Base-by-base conservation (phyloP, 2,797 vertebrate genomes). In the Sebastes kiyomatsui region DNA sequence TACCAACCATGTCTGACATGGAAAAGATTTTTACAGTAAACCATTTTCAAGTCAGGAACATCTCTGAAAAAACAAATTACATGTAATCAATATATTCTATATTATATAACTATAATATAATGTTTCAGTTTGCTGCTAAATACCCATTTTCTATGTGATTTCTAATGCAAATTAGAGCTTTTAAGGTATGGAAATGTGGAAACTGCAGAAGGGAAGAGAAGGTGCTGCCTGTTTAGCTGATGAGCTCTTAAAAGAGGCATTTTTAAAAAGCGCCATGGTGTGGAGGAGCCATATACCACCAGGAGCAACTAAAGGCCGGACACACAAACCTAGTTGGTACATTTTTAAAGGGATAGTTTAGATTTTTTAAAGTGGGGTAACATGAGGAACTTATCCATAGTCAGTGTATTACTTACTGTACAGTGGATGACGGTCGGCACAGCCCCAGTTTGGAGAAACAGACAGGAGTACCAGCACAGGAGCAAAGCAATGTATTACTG, bases 221-320 rank as follows among this genome's bases (percentile, higher is more conserved):
- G 14, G 7, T 28, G 28, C 30, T 77, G n/a, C 38, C 42, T 18
- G 42, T 46, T 46, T 46, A 46, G 6, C 42, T 46, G 42, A 46
- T 18, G 42, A 46, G 42, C 42, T 46, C 42, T 46, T 46, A 66
- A 74, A 74, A 79, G 69, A 79, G 75, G 60, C 64, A 76, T 71
- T 80, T 79, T 79, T 67, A 56, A 75, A 75, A 75, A 22, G 81
- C 71, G 74, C 79, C 76, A 38, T 16, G 14, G 25, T 54, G 60
- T 75, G 42, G 61, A 58, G 54, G 67, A 77, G 65, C 12, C 66
- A 86, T 81, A 72, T 87, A 81, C 61, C 30, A 76, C 49, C 25
- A 71, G 67, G 32, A 75, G 56, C 61, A 49, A 73, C 71, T 52
- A 27, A 70, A 58, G 27, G 33, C 56, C 4, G 4, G 2, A 75